Conservation (phyloP, 2,888 invertebrate genomes). For the Spilarctia lutea region DNA sequence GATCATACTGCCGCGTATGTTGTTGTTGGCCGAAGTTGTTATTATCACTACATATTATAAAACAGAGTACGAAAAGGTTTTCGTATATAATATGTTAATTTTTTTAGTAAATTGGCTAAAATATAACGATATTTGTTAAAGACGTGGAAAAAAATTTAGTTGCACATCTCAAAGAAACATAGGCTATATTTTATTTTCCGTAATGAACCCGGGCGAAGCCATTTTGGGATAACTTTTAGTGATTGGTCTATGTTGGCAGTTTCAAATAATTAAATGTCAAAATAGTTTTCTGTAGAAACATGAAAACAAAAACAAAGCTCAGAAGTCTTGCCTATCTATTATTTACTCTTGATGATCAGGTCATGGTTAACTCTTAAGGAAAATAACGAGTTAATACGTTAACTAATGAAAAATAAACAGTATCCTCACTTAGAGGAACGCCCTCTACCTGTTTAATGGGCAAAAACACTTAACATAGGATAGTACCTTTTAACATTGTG, state of each 20-base stretch:
- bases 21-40: too few relatives aligned
- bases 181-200: too few relatives aligned
- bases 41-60: background rate
- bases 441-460: background rate
- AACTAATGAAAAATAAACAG: background rate
- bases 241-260: too few relatives aligned
- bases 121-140: too few relatives aligned
- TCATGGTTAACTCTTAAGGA: background rate
- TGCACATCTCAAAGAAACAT: too few relatives aligned
- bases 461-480: background rate
- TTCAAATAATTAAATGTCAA: background rate
- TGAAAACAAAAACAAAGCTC: background rate
- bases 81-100: too few relatives aligned
- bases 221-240: background rate
- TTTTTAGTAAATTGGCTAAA: too few relatives aligned
- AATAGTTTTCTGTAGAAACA: background rate
- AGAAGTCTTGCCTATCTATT: background rate
- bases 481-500: background rate
- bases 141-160: too few relatives aligned
- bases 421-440: background rate
- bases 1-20: too few relatives aligned
- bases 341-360: background rate
- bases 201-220: too few relatives aligned
- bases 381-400: background rate
- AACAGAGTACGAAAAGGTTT: too few relatives aligned